These are phyloP conservation scores for Eulemur coronatus DNA, from an alignment of 2,797 vertebrate species.

Conservation along the genomic window DNA sequence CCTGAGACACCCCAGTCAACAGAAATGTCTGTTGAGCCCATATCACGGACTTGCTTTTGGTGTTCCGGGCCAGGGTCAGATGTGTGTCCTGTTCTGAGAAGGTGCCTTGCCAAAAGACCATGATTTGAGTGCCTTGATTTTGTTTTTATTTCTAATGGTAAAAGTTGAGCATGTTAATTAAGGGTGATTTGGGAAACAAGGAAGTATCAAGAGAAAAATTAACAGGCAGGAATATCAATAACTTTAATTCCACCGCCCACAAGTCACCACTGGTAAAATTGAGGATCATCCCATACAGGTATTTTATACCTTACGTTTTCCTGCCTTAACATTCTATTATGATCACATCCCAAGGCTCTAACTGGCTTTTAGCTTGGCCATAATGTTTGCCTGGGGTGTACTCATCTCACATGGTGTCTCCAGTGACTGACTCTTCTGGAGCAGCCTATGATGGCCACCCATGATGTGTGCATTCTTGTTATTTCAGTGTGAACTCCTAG, in stretches of 20 bases:
- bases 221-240: neutral
- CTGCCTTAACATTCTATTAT: neutral
- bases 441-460: neutral
- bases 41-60: neutral
- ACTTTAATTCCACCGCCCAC: neutral
- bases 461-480: neutral
- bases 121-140: neutral
- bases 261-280: neutral
- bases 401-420: neutral
- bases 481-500: neutral
- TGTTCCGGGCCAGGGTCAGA: neutral
- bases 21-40: neutral
- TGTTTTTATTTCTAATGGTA: neutral
- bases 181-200: neutral
- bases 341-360: neutral
- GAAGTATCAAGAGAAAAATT: neutral
- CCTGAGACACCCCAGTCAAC: neutral
- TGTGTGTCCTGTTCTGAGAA: neutral
- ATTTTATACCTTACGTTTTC: neutral
- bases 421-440: neutral
- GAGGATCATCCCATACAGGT: neutral
- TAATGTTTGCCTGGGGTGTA: rapidly evolving
- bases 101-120: neutral
- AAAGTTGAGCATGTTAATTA: neutral
- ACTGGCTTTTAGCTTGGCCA: neutral